phyloP scores from a whole-genome alignment of 2,797 vertebrate genomes.

The Brachyrhaphis roseni region DNA sequence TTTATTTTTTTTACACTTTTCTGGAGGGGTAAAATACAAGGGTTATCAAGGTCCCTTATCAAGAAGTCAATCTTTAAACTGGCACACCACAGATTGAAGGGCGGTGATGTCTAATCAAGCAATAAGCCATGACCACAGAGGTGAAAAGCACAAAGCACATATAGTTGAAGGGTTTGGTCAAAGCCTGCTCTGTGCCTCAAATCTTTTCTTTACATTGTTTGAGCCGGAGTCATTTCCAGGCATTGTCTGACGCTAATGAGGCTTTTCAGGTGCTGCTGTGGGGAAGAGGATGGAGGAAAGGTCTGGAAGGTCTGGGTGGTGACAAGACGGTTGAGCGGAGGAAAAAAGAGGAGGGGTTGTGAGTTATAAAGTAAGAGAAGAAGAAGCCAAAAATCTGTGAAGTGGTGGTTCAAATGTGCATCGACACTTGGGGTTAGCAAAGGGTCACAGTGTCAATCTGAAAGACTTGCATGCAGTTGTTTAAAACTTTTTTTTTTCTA shows the following conservation, averaged over 20 bases:
- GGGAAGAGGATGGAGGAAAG: constrained; percentile 20
- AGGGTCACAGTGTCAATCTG: not conserved
- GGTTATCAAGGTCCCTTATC: not conserved
- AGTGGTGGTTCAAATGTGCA: not conserved
- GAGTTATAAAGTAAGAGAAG: constrained; percentile 7
- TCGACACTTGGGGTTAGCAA: not conserved
- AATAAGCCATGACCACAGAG: constrained; percentile 30
- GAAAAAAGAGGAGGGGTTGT: constrained; percentile 29
- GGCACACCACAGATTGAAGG: not conserved
- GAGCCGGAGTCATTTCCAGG: constrained; percentile 69
- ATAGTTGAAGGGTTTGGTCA: constrained; percentile 10
- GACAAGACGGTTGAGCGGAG: constrained; percentile 10
- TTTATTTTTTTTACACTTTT: not conserved
- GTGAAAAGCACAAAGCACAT: constrained; percentile 13
- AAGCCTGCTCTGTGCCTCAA: constrained; percentile 1
- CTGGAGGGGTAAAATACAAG: not conserved
- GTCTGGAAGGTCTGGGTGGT: constrained; percentile 12
- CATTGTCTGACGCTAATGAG: constrained; percentile 70
- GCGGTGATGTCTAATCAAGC: constrained; percentile 17
- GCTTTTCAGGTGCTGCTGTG: constrained; percentile 66
- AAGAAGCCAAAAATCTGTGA: constrained; percentile 15
- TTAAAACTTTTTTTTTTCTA: not conserved
- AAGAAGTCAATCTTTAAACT: not conserved
- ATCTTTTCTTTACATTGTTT: constrained; percentile 27
- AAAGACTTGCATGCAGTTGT: not conserved